These are phyloP conservation scores for Salmo trutta DNA, from an alignment of 2,797 vertebrate genomes.

Conservation along the genomic window DNA sequence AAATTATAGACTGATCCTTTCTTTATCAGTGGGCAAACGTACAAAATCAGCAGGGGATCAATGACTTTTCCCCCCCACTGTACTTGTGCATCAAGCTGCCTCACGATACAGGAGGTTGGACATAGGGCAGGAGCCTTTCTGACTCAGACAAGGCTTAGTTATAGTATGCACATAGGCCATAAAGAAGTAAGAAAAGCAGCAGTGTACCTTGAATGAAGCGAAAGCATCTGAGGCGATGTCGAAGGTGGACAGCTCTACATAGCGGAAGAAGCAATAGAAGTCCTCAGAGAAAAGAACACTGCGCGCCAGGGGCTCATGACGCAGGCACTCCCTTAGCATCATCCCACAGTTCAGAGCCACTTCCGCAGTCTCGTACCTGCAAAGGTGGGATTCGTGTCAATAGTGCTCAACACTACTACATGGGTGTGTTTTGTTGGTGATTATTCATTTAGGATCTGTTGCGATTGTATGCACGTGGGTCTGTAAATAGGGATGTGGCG, in stretches of 20 bases:
- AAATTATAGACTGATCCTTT: too few relatives aligned
- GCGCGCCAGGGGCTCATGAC: conserved; percentile 79
- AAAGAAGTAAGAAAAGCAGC: not conserved
- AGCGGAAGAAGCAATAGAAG: conserved; percentile 80
- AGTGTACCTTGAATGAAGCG: conserved; percentile 79
- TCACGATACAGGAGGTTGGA: not conserved
- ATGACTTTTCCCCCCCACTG: too few relatives aligned
- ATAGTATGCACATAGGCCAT: not conserved
- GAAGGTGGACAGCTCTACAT: conserved; percentile 82
- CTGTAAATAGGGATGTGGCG: too few relatives aligned
- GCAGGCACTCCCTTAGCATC: conserved; percentile 83
- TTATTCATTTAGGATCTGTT: not conserved
- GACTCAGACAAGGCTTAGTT: not conserved
- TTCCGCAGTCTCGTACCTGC: conserved; percentile 79
- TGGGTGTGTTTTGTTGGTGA: not conserved
- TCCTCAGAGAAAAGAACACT: conserved; percentile 80
- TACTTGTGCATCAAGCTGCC: too few relatives aligned
- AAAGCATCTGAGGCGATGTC: conserved; percentile 84
- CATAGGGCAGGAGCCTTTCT: not conserved
- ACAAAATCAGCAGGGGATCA: too few relatives aligned
- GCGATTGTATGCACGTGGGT: not conserved
- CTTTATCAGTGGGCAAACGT: too few relatives aligned
- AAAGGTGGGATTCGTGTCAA: conserved; percentile 14
- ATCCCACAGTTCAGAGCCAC: conserved; percentile 84
- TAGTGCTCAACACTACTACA: conserved; percentile 1